Percentiles rank a stretch among this genome's conserved stretches.
These are phyloP conservation scores for Lampris megalopsis DNA, from an alignment of 2,113 vertebrate genomes.

Conservation along the genomic window DNA sequence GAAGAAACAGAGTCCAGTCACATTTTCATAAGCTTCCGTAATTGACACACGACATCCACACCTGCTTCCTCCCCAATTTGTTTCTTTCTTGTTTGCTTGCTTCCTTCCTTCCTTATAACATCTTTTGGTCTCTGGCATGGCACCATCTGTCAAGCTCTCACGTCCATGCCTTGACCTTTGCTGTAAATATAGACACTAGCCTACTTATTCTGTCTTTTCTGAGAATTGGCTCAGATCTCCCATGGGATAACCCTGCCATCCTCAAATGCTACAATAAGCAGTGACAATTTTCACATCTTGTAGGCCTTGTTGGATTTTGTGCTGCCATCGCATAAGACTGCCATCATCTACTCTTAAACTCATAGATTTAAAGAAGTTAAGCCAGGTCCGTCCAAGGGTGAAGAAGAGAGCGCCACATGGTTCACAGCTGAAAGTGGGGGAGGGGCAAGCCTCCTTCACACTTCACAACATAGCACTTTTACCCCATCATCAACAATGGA, in stretches of 20 bases:
- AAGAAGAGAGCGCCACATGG: constrained; percentile 17
- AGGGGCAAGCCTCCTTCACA: constrained; percentile 1
- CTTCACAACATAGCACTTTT: constrained; percentile 17
- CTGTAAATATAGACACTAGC: constrained; percentile 21
- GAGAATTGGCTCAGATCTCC: too few species aligned
- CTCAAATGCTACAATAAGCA: not conserved
- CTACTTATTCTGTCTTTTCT: constrained; percentile 42
- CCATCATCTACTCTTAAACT: not conserved
- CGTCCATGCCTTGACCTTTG: constrained; percentile 26
- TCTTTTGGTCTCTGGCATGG: constrained; percentile 46
- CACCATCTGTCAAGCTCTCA: constrained; percentile 68
- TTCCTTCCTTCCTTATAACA: constrained; percentile 24
- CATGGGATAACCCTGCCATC: too few species aligned
- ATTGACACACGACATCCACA: constrained; percentile 16
- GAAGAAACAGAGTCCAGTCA: not conserved
- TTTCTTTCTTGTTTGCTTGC: too few species aligned
- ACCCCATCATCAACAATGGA: constrained; percentile 41
- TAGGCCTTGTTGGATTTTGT: not conserved
- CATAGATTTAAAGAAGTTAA: constrained; percentile 30
- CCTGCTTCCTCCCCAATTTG: constrained; percentile 21
- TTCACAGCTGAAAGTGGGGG: constrained; percentile 52
- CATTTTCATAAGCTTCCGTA: not conserved
- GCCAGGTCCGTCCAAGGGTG: constrained; percentile 6
- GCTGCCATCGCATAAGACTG: not conserved
- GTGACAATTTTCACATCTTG: not conserved